Evolutionary conservation across 2,797 vertebrate genomes (phyloP).

Genomic region (Megalops cyprinoides): DNA sequence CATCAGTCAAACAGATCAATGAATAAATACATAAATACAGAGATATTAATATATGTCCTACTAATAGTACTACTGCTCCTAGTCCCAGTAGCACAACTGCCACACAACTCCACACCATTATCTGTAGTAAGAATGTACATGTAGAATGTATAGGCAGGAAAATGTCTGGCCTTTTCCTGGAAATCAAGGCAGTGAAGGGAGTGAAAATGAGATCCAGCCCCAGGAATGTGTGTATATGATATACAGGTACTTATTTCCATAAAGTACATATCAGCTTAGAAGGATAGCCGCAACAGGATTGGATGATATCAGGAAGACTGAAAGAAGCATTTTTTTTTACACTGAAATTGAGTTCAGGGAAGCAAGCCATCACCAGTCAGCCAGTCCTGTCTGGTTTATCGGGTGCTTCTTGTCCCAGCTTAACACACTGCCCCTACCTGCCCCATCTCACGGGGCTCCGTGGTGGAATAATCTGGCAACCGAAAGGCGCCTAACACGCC

Average conservation of each 20-base stretch:
- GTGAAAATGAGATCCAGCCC: not conserved
- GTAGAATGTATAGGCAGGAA: no score
- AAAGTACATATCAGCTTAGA: not conserved
- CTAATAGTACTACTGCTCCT: no score
- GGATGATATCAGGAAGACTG: not conserved
- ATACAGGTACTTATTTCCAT: not conserved
- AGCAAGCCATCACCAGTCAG: not conserved
- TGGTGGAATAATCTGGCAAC: conserved; percentile 70
- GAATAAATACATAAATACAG: no score
- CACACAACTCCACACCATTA: no score
- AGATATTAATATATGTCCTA: no score
- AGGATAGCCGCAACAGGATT: not conserved
- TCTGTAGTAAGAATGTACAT: no score
- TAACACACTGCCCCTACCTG: not conserved
- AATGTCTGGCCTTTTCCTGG: not conserved
- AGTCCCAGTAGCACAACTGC: no score
- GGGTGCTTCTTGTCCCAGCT: not conserved
- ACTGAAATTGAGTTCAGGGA: not conserved
- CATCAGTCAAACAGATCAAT: no score
- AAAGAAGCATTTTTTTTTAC: not conserved
- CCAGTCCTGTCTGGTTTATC: not conserved
- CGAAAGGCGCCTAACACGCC: conserved; percentile 52
- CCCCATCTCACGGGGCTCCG: not conserved
- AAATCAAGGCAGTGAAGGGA: not conserved
- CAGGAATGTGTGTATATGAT: not conserved